Conservation (phyloP, 2,113 vertebrate genomes). For the Mesocricetus auratus region DNA sequence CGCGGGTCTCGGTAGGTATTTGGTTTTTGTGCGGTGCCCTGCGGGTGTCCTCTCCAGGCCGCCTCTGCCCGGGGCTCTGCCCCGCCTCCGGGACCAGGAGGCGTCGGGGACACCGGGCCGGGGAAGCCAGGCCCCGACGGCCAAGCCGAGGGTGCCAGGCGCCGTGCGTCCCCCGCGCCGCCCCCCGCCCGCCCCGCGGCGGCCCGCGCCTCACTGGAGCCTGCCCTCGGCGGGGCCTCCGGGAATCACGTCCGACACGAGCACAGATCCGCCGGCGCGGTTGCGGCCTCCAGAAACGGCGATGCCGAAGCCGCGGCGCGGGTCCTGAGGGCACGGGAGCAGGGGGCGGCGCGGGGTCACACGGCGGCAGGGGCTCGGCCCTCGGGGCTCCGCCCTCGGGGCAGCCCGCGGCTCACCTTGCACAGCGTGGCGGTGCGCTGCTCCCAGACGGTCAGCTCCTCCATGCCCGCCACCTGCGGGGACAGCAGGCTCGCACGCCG, state of each 20-base stretch:
- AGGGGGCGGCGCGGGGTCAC: too few species aligned
- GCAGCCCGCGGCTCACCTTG: slow-evolving; percentile 88
- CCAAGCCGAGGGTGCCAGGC: background rate
- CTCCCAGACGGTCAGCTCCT: slow-evolving; percentile 97
- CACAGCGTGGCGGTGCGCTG: slow-evolving; percentile 93
- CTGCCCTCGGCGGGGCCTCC: slow-evolving; percentile 93
- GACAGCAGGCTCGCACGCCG: background rate
- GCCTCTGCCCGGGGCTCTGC: background rate
- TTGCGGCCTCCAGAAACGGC: slow-evolving; percentile 94
- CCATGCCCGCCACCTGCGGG: slow-evolving; percentile 91
- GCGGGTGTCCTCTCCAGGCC: background rate
- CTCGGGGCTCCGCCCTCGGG: background rate
- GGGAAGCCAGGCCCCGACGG: background rate
- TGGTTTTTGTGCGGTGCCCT: too few species aligned
- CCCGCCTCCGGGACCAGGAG: background rate
- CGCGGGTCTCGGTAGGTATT: too few species aligned
- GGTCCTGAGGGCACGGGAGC: slow-evolving; percentile 87
- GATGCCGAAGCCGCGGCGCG: slow-evolving; percentile 95
- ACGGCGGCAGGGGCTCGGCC: too few species aligned
- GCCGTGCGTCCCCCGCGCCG: background rate
- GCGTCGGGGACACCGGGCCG: background rate
- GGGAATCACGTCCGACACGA: slow-evolving; percentile 93
- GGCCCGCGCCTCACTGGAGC: slow-evolving; percentile 90
- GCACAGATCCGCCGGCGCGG: slow-evolving; percentile 88
- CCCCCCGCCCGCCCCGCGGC: background rate